Percentiles rank a stretch among this genome's conserved stretches.
Conservation (phyloP, 2,113 vertebrate genomes). For the Microtus richardsoni region DNA sequence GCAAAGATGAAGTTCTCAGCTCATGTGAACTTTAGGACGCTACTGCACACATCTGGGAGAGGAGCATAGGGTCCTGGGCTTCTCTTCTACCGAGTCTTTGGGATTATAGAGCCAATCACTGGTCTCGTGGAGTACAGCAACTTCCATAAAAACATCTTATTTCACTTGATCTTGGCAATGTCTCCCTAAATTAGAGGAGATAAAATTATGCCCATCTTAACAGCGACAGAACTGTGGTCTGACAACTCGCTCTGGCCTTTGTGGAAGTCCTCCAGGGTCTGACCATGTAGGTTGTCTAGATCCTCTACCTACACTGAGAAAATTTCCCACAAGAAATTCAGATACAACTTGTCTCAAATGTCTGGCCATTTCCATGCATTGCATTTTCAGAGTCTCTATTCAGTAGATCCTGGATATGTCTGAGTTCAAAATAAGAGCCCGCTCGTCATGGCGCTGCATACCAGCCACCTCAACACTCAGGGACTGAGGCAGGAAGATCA, state of each 20-base stretch:
- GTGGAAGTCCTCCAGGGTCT: neutral
- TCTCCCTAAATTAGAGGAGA: neutral
- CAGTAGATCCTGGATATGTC: conserved; percentile 21
- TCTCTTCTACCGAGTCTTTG: neutral
- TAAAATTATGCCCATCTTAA: neutral
- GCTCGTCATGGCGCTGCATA: fast-evolving
- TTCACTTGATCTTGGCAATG: neutral
- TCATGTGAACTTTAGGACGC: neutral
- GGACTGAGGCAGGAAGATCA: neutral
- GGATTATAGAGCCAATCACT: neutral
- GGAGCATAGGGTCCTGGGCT: neutral
- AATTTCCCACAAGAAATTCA: neutral
- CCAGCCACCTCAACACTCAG: neutral
- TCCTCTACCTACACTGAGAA: neutral
- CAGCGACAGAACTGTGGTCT: neutral
- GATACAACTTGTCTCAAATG: neutral
- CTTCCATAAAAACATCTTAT: neutral
- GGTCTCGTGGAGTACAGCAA: too few relatives aligned
- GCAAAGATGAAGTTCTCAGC: neutral
- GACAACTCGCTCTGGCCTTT: neutral
- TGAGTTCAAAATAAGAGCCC: conserved; percentile 66
- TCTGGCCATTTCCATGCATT: neutral
- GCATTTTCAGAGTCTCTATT: conserved; percentile 62
- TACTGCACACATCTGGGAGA: neutral
- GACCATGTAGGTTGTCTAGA: neutral